These are phyloP conservation scores for Torymus auratus DNA, from an alignment of 2,888 invertebrate genomes.

Conservation along the genomic window DNA sequence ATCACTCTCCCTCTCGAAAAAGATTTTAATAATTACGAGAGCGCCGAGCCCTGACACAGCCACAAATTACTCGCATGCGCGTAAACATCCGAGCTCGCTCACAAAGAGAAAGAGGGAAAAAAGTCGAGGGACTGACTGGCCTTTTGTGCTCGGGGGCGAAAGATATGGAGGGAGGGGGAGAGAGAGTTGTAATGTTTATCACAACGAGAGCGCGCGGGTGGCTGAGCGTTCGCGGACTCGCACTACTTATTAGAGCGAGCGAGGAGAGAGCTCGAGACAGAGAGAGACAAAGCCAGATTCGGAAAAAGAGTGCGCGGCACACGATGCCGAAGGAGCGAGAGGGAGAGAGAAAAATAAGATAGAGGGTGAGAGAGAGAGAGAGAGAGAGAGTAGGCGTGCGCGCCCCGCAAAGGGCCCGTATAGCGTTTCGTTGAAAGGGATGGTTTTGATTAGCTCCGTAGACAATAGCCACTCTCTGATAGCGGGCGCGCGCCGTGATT, in stretches of 20 bases:
- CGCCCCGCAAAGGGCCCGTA: slow-evolving; percentile 53
- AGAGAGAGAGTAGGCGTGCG: slow-evolving; percentile 15
- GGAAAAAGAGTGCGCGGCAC: slow-evolving; percentile 26
- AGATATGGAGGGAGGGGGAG: not conserved
- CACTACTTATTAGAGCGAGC: slow-evolving; percentile 49
- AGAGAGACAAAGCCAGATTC: slow-evolving; percentile 39
- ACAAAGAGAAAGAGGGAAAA: not conserved
- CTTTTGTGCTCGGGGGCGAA: slow-evolving; percentile 7
- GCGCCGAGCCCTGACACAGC: no score
- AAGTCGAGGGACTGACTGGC: not conserved
- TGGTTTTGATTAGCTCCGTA: slow-evolving; percentile 77
- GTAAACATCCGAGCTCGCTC: not conserved
- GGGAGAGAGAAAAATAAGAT: not conserved
- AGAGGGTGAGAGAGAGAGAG: slow-evolving; percentile 11
- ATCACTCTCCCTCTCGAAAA: no score
- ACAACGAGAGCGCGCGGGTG: not conserved
- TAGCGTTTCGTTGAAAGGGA: slow-evolving; percentile 74
- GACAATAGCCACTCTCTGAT: slow-evolving; percentile 75
- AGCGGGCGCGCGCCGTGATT: slow-evolving; percentile 65
- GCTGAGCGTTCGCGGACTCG: slow-evolving; percentile 46
- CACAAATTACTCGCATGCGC: no score
- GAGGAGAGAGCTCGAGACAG: slow-evolving; percentile 4
- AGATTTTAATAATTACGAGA: no score
- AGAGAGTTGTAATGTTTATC: slow-evolving; percentile 34
- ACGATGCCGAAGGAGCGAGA: slow-evolving; percentile 29